Conservation (phyloP, 2,113 vertebrate genomes). For the Lycocorax pyrrhopterus region DNA sequence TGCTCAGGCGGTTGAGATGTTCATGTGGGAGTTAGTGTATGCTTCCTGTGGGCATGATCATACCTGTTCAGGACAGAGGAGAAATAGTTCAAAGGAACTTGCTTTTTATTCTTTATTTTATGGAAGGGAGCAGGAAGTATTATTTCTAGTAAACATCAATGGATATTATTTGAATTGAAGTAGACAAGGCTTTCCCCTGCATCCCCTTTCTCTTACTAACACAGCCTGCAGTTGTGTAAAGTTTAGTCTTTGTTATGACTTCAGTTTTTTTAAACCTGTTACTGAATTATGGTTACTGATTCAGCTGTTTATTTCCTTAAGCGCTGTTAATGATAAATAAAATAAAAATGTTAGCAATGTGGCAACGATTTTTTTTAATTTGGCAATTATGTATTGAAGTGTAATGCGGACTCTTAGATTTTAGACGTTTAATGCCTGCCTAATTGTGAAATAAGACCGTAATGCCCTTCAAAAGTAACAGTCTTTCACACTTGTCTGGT, state of each 20-base stretch:
- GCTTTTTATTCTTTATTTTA: neutral
- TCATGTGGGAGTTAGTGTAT: neutral
- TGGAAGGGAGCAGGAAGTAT: rapidly evolving
- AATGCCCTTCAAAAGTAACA: neutral
- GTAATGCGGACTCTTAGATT: neutral
- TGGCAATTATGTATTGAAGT: neutral
- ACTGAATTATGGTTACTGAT: neutral
- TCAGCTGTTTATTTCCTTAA: neutral
- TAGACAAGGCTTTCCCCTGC: neutral
- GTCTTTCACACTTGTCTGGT: neutral
- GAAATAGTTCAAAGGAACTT: neutral
- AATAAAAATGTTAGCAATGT: neutral
- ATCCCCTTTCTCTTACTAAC: neutral
- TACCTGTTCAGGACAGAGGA: neutral
- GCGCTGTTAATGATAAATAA: neutral
- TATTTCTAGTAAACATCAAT: neutral
- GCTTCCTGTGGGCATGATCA: neutral
- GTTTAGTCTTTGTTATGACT: neutral
- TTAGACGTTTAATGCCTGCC: neutral
- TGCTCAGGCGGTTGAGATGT: neutral
- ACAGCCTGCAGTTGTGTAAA: neutral
- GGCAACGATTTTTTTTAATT: neutral
- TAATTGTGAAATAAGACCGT: neutral
- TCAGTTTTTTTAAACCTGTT: neutral
- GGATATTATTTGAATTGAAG: neutral